Base-by-base conservation (phyloP, 37 sponge, comb jelly and placozoan species). In the Oscarella lobularis region DNA sequence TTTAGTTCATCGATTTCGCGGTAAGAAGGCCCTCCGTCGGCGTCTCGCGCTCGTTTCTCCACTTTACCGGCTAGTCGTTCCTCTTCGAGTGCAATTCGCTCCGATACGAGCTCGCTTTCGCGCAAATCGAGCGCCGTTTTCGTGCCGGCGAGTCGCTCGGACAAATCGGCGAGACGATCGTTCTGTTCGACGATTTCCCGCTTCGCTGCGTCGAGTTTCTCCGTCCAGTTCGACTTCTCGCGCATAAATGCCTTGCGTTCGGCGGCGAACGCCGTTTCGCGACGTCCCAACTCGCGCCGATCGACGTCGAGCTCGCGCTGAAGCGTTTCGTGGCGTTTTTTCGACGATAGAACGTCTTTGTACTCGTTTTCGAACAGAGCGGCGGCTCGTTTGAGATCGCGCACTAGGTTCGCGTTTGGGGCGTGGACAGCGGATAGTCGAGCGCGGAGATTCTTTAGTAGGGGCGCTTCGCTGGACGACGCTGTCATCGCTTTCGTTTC, bases 31-130 rank as follows among this genome's bases (percentile, higher is more conserved):
- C n/a, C n/a, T n/a, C n/a, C n/a, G n/a, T n/a, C 86, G 27, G 72
- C 39, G 40, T 71, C 81, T 9, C 33, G 38, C 29, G 27, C 32
- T 37, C 66, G 80, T 1, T 55, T 71, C 1, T 67, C 38, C 14
- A 73, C 66, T 31, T 35, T 30, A 9, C 78, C 67, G 0, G 60
- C 40, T 36, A 90, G 78, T 48, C 80, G 85, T 77, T 90, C 90
- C 66, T 90, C 90, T 66, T 90, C 90, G 76, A 90, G 86, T 38
- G 86, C 86, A 73, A 90, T 79, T 4, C 90, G 73, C 40, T 77
- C 78, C 3, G 81, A 80, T 1, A 86, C 90, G 0, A 90, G 73
- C 54, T 90, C 87, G 36, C 65, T 77, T 38, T 74, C 80, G 70
- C 74, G 76, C 20, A 39, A 48, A 36, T 90, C 90, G 27, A 90